Base-by-base conservation (phyloP, 2,113 vertebrate genomes). In the Columba janthina region DNA sequence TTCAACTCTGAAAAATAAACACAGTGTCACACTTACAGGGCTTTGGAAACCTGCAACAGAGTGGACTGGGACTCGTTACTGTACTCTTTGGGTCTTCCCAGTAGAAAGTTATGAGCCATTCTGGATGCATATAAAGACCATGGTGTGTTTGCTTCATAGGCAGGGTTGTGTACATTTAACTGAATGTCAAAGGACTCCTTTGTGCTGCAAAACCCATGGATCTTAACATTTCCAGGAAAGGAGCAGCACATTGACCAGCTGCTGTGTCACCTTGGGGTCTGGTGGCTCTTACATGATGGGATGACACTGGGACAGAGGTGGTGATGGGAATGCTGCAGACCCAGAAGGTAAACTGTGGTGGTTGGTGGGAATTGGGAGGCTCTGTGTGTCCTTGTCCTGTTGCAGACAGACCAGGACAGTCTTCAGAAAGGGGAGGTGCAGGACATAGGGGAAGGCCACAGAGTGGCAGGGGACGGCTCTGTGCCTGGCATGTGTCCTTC, bases 281-380 rank as follows among this genome's bases (percentile, higher is more conserved):
- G 24, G 29, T 67, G 75, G n/a, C 38, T 5, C 2, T 6, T 1
- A 1, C 2, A 0, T 9, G 29, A 40, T 8, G 5, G 50, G 50
- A 28, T n/a, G 44, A 42, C 31, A 51, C 20, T 65, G 44, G 44
- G 32, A 25, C 8, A 60, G 34, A 15, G 19, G 7, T 75, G 48
- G 2, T 22, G 18, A 6, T 51, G 73, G 77, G 34, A 57, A 54
- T 56, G 20, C 46, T 80, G 54, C 4, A 3, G 44, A 36, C 21
- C 14, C n/a, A 34, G 54, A 53, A 88, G 62, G 58, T 42, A 5
- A 73, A n/a, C 42, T 40, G 18, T 2, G 4, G 29, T 40, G 46
- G 16, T 1, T 9, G 40, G 16, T 28, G 34, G 15, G 26, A 29
- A 28, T 4, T 28, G 24, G 17, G 29, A 32, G 4, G 16, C 3